phyloP scores from a whole-genome alignment of 2,888 invertebrate genomes.

The Lepidocyrtinus sp. region DNA sequence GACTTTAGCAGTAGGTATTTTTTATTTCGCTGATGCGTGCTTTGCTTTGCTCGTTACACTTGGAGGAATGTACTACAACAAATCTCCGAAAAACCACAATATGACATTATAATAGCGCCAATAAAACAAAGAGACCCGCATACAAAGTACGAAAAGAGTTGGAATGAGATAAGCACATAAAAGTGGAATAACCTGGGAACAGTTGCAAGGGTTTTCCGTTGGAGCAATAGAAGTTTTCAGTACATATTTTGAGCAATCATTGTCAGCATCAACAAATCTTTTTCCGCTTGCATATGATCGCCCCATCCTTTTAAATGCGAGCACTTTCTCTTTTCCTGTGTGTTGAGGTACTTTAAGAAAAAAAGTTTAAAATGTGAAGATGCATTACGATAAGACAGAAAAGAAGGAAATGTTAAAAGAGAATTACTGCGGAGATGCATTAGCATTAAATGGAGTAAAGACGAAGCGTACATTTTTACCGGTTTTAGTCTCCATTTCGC shows the following conservation, averaged over 20 bases:
- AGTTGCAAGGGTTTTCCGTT: neutral
- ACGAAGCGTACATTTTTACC: neutral
- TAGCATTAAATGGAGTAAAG: slow-evolving; percentile 8
- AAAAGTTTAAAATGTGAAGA: neutral
- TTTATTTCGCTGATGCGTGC: neutral
- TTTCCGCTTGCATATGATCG: neutral
- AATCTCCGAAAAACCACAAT: slow-evolving; percentile 25
- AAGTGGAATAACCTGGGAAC: too few species aligned
- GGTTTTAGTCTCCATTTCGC: neutral
- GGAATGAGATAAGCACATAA: neutral
- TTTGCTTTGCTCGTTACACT: neutral
- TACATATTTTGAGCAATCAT: too few species aligned
- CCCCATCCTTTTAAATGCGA: neutral
- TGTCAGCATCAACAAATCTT: neutral
- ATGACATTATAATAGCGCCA: slow-evolving; percentile 24
- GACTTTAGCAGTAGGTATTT: too few species aligned
- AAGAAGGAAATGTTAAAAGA: neutral
- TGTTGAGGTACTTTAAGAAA: neutral
- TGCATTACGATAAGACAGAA: too few species aligned
- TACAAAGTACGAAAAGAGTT: neutral
- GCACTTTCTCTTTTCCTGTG: neutral
- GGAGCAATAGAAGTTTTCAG: too few species aligned
- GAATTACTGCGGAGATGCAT: slow-evolving; percentile 6
- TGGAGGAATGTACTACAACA: too few species aligned
- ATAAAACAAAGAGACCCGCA: slow-evolving; percentile 5